Evolutionary conservation across 2,888 invertebrate genomes (phyloP), one percentile per base, ranked within the genome.

Genomic region (Orthosia incerta): DNA sequence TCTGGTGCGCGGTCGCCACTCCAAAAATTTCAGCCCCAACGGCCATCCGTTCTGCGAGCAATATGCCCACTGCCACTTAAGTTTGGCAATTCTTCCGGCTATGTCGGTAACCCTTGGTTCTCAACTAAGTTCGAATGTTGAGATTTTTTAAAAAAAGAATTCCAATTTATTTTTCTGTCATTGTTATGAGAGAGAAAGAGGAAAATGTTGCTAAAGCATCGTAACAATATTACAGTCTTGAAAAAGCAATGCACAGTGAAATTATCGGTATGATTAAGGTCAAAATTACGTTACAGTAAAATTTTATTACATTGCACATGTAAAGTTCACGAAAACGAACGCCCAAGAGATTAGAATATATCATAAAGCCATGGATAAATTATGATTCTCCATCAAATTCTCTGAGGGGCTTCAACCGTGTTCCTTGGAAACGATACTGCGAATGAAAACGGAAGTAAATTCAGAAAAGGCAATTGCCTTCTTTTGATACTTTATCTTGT

Each of bases 391-490:
- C 55, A 64, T 67, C 51, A 61, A 81, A 60, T 64, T 31, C 56
- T 63, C 70, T 13, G 45, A 55, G 65, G 53, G 15, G 31, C 18
- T 7, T 71, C 39, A 56, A 31, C 46, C 20, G 4, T 13, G 39
- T 26, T 45, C 45, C 45, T 59, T 53, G 15, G 56, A 53, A 53
- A 23, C 48, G 39, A 67, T 64, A 53, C 26, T 48, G 18, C 18
- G 51, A 64, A 75, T 62, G 50, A 71, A 71, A 56, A 48, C 23
- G 76, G 66, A 76, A 64, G 76, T 80, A 80, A 76, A 79, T 67
- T 64, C 64, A 31, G 56, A 64, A 71, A 71, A 64, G 59, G 59
- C 46, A 67, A 80, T 64, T 51, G 20, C 51, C 75, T 61, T n/a
- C 80, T 64, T 70, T 79, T 55, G 5, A 39, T 71, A 56, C 59